A percentile compares a stretch with the other conserved stretches of the same genome.
Conservation (phyloP, 2,888 invertebrate species). For the Melipona beecheii region DNA sequence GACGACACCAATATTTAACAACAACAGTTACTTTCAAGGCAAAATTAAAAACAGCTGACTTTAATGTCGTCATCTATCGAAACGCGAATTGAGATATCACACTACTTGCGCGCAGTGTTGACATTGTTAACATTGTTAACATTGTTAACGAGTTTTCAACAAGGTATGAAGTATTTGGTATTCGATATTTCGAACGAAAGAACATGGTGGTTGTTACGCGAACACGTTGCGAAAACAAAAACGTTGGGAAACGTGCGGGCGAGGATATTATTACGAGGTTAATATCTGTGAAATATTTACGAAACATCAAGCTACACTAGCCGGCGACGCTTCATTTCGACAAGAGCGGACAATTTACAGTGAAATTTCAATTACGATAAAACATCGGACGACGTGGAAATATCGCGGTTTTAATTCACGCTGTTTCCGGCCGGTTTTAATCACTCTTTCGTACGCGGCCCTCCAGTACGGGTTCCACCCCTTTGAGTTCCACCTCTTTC, state of each 20-base stretch:
- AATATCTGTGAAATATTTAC: slow-evolving; percentile 23
- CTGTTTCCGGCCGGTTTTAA: slow-evolving; percentile 30
- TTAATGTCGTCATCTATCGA: too few relatives aligned
- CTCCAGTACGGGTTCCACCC: background rate
- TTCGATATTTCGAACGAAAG: too few relatives aligned
- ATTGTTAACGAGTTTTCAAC: too few relatives aligned
- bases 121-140: too few relatives aligned
- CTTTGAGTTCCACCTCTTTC: too few relatives aligned
- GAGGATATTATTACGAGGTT: background rate
- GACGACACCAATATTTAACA: too few relatives aligned
- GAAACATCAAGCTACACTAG: slow-evolving; percentile 21
- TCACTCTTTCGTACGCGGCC: background rate
- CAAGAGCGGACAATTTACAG: slow-evolving; percentile 23
- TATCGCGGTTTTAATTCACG: slow-evolving; percentile 37
- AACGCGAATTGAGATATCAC: too few relatives aligned
- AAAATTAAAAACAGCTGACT: too few relatives aligned
- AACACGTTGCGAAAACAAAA: background rate
- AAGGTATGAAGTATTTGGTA: too few relatives aligned
- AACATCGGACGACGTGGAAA: slow-evolving; percentile 45
- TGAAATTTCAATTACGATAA: slow-evolving; percentile 53
- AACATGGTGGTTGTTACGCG: too few relatives aligned
- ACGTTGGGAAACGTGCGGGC: background rate
- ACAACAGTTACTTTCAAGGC: too few relatives aligned
- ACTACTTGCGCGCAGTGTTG: too few relatives aligned
- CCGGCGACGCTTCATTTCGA: slow-evolving; percentile 13